These are phyloP conservation scores for Habrosyne pyritoides DNA, from an alignment of 2,888 invertebrate species.

Conservation along the genomic window DNA sequence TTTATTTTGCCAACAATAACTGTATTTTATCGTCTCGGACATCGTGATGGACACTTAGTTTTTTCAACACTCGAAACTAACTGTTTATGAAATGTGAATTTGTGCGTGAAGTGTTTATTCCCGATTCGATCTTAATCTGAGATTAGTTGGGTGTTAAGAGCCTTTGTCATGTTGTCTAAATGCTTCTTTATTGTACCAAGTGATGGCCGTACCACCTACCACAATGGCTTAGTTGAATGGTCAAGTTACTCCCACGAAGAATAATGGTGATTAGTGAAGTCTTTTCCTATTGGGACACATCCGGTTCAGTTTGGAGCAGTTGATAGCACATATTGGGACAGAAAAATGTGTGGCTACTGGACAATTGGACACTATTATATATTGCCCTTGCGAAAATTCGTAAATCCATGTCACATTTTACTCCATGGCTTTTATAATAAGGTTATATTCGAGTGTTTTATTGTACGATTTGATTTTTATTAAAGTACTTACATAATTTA, in stretches of 20 bases:
- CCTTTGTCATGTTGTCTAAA: slow-evolving; percentile 66
- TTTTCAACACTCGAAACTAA: slow-evolving; percentile 61
- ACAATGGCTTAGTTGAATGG: slow-evolving; percentile 56
- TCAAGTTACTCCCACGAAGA: slow-evolving; percentile 63
- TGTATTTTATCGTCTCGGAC: slow-evolving; percentile 50
- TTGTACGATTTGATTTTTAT: too few relatives aligned
- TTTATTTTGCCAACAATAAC: slow-evolving; percentile 82
- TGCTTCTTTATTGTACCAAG: slow-evolving; percentile 40
- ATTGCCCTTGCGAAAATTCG: too few relatives aligned
- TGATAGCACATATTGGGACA: not conserved
- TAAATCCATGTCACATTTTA: too few relatives aligned
- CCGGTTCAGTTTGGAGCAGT: slow-evolving; percentile 40
- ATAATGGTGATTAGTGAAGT: slow-evolving; percentile 44
- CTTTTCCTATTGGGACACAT: slow-evolving; percentile 46
- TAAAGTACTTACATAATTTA: too few relatives aligned
- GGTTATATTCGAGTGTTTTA: too few relatives aligned
- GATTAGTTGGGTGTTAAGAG: slow-evolving; percentile 65
- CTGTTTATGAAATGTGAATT: slow-evolving; percentile 61
- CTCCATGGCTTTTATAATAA: too few relatives aligned
- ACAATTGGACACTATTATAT: too few relatives aligned
- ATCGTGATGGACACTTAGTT: slow-evolving; percentile 48
- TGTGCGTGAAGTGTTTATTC: slow-evolving; percentile 74
- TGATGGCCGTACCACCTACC: slow-evolving; percentile 66
- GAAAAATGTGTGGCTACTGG: too few relatives aligned
- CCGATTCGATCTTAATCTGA: slow-evolving; percentile 77